Conservation (phyloP, 2,113 vertebrate genomes). For the Heliornis fulica region DNA sequence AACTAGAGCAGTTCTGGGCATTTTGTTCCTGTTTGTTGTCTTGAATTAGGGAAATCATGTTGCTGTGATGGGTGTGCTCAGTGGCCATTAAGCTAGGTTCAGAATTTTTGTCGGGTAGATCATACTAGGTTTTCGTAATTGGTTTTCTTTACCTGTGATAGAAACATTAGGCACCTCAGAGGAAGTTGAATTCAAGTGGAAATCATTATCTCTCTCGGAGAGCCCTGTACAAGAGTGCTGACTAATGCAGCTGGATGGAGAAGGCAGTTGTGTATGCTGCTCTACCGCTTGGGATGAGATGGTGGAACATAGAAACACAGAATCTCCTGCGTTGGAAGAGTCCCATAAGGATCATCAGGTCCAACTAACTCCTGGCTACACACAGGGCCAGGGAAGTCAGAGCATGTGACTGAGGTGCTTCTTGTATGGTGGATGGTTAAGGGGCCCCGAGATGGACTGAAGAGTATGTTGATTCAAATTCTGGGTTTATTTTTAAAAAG, state of each 20-base stretch:
- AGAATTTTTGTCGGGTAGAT: background rate
- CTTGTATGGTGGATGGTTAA: background rate
- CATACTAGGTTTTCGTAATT: no score
- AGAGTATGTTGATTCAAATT: background rate
- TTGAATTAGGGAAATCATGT: background rate
- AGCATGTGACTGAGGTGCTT: no score
- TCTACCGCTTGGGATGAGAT: background rate
- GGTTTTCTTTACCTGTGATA: no score
- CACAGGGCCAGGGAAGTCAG: no score
- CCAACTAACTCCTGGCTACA: no score
- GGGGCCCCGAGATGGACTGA: background rate
- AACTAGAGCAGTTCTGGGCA: background rate
- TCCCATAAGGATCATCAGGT: no score
- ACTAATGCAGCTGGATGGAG: background rate
- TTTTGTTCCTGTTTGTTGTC: background rate
- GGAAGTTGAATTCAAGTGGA: background rate
- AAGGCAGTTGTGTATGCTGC: background rate
- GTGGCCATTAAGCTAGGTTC: background rate
- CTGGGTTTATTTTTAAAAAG: background rate
- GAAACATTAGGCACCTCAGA: fast-evolving
- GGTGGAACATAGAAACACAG: no score
- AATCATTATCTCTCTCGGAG: background rate
- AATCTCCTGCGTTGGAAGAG: no score
- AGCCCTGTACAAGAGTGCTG: background rate
- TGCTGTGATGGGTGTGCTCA: background rate